phyloP scores from a whole-genome alignment of 2,113 vertebrate genomes.

The Xenus cinereus region DNA sequence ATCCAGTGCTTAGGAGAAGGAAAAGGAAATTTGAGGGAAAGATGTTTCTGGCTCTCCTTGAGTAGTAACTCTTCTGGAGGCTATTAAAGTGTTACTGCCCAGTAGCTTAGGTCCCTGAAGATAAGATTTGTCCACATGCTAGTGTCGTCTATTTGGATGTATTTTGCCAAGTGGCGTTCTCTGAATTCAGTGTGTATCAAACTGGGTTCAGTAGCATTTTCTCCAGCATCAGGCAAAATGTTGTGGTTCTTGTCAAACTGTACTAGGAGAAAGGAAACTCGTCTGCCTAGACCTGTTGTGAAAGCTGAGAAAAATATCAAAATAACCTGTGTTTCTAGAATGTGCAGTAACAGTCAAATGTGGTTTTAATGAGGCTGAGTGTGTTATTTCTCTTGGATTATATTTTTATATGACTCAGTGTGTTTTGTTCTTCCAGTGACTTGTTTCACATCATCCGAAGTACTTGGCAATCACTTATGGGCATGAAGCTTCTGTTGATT shows the following conservation, averaged over 20 bases:
- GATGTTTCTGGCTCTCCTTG: not conserved
- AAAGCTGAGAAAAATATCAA: conserved; percentile 7
- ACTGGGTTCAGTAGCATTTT: not conserved
- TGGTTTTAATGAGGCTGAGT: conserved; percentile 26
- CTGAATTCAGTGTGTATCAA: not conserved
- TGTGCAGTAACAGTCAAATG: not conserved
- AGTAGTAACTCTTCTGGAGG: not conserved
- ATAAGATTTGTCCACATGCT: not conserved
- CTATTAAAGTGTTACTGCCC: not conserved
- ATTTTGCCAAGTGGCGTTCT: not conserved
- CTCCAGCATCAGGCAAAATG: not conserved
- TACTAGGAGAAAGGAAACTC: not conserved
- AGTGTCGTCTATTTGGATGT: not conserved
- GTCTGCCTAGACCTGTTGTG: not conserved
- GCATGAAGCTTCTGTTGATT: conserved; percentile 23
- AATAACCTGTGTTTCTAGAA: conserved; percentile 35
- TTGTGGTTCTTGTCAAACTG: not conserved
- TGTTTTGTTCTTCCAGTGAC: conserved; percentile 39
- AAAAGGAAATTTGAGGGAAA: not conserved
- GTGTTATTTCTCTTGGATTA: conserved; percentile 15
- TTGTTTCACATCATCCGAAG: conserved; percentile 28
- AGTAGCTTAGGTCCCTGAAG: not conserved
- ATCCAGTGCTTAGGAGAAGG: not conserved
- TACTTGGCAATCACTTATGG: conserved; percentile 14
- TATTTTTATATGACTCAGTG: conserved; percentile 38